Evolutionary conservation across 1,140 invertebrate genomes (phyloP).

Genomic region (Coenobita brevimanus): DNA sequence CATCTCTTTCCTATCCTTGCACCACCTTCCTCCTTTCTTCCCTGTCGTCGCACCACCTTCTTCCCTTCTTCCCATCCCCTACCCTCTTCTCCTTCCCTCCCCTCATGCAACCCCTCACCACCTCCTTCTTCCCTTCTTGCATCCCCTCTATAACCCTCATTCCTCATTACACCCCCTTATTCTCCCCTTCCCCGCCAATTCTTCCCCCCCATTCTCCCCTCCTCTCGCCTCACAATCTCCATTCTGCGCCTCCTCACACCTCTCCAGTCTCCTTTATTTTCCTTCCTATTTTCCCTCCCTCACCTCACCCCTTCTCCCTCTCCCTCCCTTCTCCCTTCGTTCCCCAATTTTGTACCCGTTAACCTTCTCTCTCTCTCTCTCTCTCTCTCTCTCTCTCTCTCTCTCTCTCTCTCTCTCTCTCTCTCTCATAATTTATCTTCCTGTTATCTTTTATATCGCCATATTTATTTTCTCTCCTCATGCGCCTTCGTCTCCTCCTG

Average conservation of each 20-base stretch:
- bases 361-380: not conserved
- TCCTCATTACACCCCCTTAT: no score
- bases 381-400: not conserved
- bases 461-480: not conserved
- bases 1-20: no score
- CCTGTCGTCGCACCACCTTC: no score
- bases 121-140: not conserved
- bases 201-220: not conserved
- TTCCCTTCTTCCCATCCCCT: no score
- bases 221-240: no score
- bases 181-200: no score
- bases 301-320: not conserved
- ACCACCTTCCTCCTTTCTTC: no score
- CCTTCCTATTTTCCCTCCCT: no score
- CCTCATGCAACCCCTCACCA: not conserved
- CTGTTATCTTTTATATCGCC: not conserved
- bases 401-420: not conserved
- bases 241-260: no score
- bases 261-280: no score
- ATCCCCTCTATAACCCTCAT: no score
- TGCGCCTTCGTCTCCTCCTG: not conserved
- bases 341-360: not conserved
- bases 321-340: not conserved
- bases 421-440: not conserved
- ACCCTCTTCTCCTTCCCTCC: not conserved